Evolutionary conservation across 2,888 invertebrate genomes (phyloP), one percentile per base, ranked within the genome.

Genomic region (Carpatolechia fugitivella): DNA sequence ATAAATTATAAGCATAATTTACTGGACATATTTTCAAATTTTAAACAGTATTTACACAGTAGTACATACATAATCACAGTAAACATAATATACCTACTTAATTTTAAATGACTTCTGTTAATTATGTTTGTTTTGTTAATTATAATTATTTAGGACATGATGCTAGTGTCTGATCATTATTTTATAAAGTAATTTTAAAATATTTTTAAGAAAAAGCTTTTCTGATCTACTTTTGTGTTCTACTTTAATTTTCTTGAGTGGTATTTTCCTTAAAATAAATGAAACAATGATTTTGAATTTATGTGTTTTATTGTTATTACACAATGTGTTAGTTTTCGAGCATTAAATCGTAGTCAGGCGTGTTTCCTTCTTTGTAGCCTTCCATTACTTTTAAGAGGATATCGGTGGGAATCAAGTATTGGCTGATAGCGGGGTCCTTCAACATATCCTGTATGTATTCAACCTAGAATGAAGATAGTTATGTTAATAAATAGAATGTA

Each of bases 381-480:
- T 82, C 80, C 7, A 92, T 69, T 68, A 92, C 93, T 67, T 92
- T 90, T 0, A 88, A 74, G 57, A 93, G 91, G 2, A 86, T 78
- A 40, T 94, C 92, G 7, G 91, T 83, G 24, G 92, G 90, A 35
- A 94, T 71, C 51, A 87, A 85, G 63, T 92, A 93, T 51, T 88
- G 85, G 62, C 88, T 91, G 0, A 95, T 93, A n/a, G 91, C 92
- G 11, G 92, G 81, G 67, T 95, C 93, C 61, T 93, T 85, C 18
- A 88, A 81, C 94, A 95, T 94, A 7, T 86, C 85, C 11, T 79
- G 72, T 52, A 91, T 82, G 91, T 94, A 95, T 59, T 91, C 82
- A 72, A 90, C 73, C 95, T 95, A 76, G 59, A 91, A 89, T 38
- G 53, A 44, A 59, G 1, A 59, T 53, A n/a, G n/a, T 33, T 14